Conservation (phyloP, 1,140 invertebrate genomes). For the Lasioglossum albipes region DNA sequence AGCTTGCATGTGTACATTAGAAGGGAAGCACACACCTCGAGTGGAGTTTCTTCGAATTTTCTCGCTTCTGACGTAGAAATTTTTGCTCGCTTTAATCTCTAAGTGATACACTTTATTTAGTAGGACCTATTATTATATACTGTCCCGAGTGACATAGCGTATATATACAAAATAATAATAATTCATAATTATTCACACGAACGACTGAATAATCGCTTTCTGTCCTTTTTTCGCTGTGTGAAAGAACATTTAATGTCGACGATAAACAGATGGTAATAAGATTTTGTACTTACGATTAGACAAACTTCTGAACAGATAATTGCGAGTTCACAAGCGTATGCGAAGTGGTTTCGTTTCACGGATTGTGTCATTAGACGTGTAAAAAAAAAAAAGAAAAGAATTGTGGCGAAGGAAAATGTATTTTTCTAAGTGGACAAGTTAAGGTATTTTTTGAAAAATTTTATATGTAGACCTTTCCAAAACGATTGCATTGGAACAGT, state of each 20-base stretch:
- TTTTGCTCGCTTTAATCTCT: constrained; percentile 34
- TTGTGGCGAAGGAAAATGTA: neutral
- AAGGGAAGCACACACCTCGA: neutral
- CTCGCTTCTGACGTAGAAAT: constrained; percentile 40
- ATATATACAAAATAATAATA: constrained; percentile 26
- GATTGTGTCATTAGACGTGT: neutral
- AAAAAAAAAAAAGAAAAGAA: no score
- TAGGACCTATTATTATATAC: constrained; percentile 36
- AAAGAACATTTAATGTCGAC: neutral
- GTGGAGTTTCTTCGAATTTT: constrained; percentile 35
- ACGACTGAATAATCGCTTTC: constrained; percentile 44
- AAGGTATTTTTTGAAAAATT: neutral
- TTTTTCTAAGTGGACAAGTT: neutral
- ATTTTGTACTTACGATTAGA: constrained; percentile 53
- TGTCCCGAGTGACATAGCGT: constrained; percentile 32
- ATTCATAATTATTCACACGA: constrained; percentile 38
- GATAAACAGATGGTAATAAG: constrained; percentile 11
- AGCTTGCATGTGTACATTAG: constrained; percentile 14
- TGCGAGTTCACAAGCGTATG: constrained; percentile 15
- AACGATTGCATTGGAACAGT: neutral
- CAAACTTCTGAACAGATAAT: constrained; percentile 70
- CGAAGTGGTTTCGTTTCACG: neutral
- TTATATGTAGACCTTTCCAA: neutral
- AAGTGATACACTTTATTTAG: constrained; percentile 31
- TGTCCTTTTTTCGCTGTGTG: neutral